Base-by-base conservation (phyloP, 92 coral and sea anemone species). In the Chrysogorgia sp. region DNA sequence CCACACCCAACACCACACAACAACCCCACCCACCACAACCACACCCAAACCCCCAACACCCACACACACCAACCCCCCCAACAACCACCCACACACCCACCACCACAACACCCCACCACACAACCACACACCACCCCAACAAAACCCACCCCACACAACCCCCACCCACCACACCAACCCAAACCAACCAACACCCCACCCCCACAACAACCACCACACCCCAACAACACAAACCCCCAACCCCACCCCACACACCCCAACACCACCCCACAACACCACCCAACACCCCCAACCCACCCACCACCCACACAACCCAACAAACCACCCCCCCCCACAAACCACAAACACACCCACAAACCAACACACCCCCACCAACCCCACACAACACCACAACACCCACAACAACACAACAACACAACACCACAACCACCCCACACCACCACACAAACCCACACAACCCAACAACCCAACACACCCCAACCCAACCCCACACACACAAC, bases 401-500 rank as follows among this genome's bases (percentile, higher is more conserved):
- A 37, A 22, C 61, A 55, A 25, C 6, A 25, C 28, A 23, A 28
- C 30, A 60, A 31, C 17, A 31, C 35, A 19, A 60, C 30, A 15
- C 67, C 31, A 31, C 67, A 60, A 31, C 35, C 67, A 19, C 30
- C 35, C 67, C 19, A 23, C 35, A 23, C 19, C 35, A 23, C 31
- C 24, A 15, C 67, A 19, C 24, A 15, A 31, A 60, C 67, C 35
- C 43, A 37, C 24, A 60, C 67, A 28, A 31, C 19, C 24, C 35
- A 23, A 19, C 67, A 31, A 19, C 24, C 35, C 67, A 28, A 31
- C 31, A 31, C 35, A n/a, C 67, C 31, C 61, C 28, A 23, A 19
- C 67, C 15, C 67, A 60, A 31, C 35, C 67, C 19, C 24, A 28
- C 67, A 19, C 67, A 15, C 67, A 60, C 67, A 28, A 31, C 31